Evolutionary conservation across 2,888 invertebrate species (phyloP), one percentile per base, ranked within the genome.

Genomic region (Caenorhabditis zanzibari): DNA sequence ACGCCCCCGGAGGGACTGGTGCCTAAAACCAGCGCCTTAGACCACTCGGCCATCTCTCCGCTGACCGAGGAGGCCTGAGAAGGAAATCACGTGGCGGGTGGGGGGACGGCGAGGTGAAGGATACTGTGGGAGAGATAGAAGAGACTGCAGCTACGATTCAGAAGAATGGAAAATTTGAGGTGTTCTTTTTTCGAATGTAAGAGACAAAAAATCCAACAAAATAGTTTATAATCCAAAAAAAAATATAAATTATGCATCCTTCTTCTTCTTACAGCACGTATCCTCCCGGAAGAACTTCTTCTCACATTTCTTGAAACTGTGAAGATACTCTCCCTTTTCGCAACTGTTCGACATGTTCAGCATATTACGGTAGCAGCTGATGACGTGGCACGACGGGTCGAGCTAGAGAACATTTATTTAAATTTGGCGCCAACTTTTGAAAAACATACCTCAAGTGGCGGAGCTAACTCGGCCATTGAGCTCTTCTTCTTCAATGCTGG

Each of bases 11-110:
- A 94, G 95, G 95, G 95, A 95, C 95, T 95, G 88, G 89, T 87
- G 95, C 95, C 95, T 95, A 95, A 95, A 95, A 95, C 95, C 95
- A 95, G 95, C 95, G 95, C 95, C 95, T 95, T 95, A 95, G 95
- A 95, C 95, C 95, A 95, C 95, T 95, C 95, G 95, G 95, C 95
- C 95, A 95, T 88, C 88, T 88, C 87, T 80, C 79, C 79, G 32
- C 4, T 7, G 32, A 7, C 7, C 4, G 32, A n/a, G 32, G 32
- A 32, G 4, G 32, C 7, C 32, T 4, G 32, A 7, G 7, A 32
- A 32, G 32, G 32, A 4, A 32, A 32, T 32, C 4, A 32, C 7
- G 32, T 32, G 32, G 32, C 32, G 7, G 7, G 32, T n/a, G n/a
- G n/a, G n/a, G n/a, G n/a, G n/a, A n/a, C n/a, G n/a, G n/a, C n/a